phyloP scores from a whole-genome alignment of 2,888 invertebrate species.

The Blastobasis lacticolella region DNA sequence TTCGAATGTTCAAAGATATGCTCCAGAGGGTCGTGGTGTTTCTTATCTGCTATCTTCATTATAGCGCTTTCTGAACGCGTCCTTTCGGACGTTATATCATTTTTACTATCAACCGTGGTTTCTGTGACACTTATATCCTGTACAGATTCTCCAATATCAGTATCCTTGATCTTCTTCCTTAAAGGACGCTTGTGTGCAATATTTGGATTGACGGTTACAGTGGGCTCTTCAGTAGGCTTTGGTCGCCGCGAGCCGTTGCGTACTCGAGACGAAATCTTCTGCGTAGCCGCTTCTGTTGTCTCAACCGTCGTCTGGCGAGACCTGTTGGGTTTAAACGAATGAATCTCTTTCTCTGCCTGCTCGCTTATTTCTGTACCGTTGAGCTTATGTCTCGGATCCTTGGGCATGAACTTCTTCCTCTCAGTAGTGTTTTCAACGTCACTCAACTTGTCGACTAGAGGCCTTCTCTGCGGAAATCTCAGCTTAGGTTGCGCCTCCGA shows the following conservation, averaged over 20 bases:
- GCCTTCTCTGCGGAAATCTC: slow-evolving; percentile 67
- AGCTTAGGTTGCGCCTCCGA: slow-evolving; percentile 43
- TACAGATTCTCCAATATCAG: slow-evolving; percentile 53
- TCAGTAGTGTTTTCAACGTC: slow-evolving; percentile 62
- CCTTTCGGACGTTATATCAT: slow-evolving; percentile 59
- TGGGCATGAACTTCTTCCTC: slow-evolving; percentile 68
- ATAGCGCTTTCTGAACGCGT: slow-evolving; percentile 69
- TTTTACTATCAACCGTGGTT: slow-evolving; percentile 39
- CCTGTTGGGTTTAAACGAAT: slow-evolving; percentile 39
- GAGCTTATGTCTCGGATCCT: slow-evolving; percentile 55
- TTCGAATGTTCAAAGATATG: slow-evolving; percentile 74
- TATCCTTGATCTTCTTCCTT: slow-evolving; percentile 54
- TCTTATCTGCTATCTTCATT: slow-evolving; percentile 74
- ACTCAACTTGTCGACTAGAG: slow-evolving; percentile 38
- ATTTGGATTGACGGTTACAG: slow-evolving; percentile 40
- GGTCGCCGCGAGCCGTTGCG: slow-evolving; percentile 54
- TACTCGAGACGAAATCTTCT: slow-evolving; percentile 56
- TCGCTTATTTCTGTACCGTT: slow-evolving; percentile 45
- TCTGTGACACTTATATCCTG: slow-evolving; percentile 56
- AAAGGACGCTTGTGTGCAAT: slow-evolving; percentile 45
- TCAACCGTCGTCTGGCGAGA: slow-evolving; percentile 50
- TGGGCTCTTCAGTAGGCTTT: slow-evolving; percentile 50
- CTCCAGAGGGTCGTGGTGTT: slow-evolving; percentile 59
- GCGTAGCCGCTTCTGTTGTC: slow-evolving; percentile 46
- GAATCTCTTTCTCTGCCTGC: slow-evolving; percentile 44